These are phyloP conservation scores for Egretta garzetta DNA, from an alignment of 2,113 vertebrate genomes.

Conservation along the genomic window DNA sequence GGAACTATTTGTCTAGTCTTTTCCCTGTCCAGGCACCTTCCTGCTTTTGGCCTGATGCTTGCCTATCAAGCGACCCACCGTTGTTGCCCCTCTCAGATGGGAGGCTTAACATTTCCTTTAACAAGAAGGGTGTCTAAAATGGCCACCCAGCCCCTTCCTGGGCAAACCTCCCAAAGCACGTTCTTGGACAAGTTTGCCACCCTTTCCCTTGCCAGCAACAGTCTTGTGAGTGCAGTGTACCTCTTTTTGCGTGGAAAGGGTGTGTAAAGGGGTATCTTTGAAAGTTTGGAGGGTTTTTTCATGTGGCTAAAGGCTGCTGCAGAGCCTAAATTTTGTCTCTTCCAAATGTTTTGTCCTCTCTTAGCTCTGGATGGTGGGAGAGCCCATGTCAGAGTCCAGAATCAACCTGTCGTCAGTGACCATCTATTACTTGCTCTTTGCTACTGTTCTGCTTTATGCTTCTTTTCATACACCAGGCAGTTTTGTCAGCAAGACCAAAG, in stretches of 20 bases:
- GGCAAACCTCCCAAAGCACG: background rate
- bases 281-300: accelerated
- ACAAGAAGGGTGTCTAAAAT: background rate
- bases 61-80: accelerated
- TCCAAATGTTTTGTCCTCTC: background rate
- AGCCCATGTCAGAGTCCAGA: background rate
- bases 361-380: background rate
- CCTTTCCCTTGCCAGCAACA: background rate
- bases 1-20: background rate
- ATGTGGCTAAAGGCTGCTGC: background rate
- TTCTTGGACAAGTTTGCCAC: background rate
- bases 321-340: background rate
- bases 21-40: background rate
- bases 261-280: background rate
- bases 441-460: background rate
- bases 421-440: background rate
- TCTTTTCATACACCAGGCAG: background rate
- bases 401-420: background rate
- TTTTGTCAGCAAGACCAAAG: background rate
- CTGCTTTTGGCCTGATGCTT: background rate
- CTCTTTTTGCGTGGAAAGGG: background rate
- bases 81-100: accelerated
- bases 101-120: background rate
- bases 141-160: background rate
- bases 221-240: background rate